Conservation (phyloP, 2,113 vertebrate genomes). For the Nyctereutes procyonoides region DNA sequence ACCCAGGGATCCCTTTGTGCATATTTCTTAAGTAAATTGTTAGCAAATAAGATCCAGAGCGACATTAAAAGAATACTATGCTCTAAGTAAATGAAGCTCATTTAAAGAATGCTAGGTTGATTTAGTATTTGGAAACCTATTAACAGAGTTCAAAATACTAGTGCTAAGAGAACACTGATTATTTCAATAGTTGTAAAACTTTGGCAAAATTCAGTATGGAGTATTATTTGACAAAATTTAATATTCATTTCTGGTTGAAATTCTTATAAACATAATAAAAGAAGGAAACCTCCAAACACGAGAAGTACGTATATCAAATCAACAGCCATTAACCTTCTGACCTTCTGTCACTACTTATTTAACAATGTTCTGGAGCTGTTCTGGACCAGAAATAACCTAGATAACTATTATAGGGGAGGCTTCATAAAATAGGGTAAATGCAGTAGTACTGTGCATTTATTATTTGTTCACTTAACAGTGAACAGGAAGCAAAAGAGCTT, state of each 20-base stretch:
- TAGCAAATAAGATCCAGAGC: background rate
- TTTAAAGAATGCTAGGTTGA: background rate
- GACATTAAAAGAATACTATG: background rate
- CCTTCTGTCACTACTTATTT: background rate
- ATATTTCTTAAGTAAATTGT: background rate
- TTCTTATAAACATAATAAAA: constrained; percentile 42
- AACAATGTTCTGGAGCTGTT: background rate
- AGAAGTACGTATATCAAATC: background rate
- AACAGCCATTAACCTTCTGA: background rate
- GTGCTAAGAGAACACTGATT: background rate
- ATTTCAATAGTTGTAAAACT: constrained; percentile 25
- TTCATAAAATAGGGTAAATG: background rate
- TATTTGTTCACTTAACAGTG: too few relatives aligned
- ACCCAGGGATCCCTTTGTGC: too few relatives aligned
- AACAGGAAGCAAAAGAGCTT: background rate
- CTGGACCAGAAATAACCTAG: background rate
- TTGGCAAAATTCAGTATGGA: constrained; percentile 6
- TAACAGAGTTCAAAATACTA: background rate
- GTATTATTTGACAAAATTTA: background rate
- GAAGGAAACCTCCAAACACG: background rate
- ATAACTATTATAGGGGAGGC: background rate
- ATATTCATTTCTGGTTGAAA: constrained; percentile 26
- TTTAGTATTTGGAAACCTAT: background rate
- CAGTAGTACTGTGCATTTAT: too few relatives aligned
- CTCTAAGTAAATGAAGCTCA: background rate